These are phyloP conservation scores for Pogonomyrmex californicus DNA, from an alignment of 1,140 invertebrate genomes.

Conservation along the genomic window DNA sequence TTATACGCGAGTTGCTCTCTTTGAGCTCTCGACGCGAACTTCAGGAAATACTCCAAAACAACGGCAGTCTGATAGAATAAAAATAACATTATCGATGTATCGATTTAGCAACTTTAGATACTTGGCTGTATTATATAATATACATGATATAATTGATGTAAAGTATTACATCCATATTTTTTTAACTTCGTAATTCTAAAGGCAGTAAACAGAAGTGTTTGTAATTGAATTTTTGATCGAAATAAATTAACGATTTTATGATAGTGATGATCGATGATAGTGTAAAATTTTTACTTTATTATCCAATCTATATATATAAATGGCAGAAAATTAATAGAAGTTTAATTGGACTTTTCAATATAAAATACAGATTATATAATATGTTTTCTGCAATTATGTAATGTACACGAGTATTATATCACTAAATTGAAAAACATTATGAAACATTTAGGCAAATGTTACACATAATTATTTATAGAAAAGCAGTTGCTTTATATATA, in stretches of 20 bases:
- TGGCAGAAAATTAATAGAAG: not conserved
- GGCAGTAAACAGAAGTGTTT: not conserved
- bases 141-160: conserved; percentile 23
- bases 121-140: conserved; percentile 43
- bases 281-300: conserved; percentile 5
- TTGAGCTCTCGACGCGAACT: not conserved
- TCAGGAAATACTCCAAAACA: conserved; percentile 5
- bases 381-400: conserved; percentile 10
- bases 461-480: conserved; percentile 35
- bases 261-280: not conserved
- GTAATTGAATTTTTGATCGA: not conserved
- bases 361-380: conserved; percentile 10
- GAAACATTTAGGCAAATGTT: conserved; percentile 24
- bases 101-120: conserved; percentile 4
- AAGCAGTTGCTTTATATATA: not conserved
- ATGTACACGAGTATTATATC: conserved; percentile 41
- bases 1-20: not conserved
- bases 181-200: not conserved
- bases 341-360: not conserved
- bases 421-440: conserved; percentile 30
- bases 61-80: conserved; percentile 9
- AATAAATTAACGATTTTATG: not conserved
- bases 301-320: conserved; percentile 7
- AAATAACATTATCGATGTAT: not conserved
- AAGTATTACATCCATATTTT: conserved; percentile 4